phyloP scores from a whole-genome alignment of 2,113 vertebrate species.

The Colossoma macropomum region DNA sequence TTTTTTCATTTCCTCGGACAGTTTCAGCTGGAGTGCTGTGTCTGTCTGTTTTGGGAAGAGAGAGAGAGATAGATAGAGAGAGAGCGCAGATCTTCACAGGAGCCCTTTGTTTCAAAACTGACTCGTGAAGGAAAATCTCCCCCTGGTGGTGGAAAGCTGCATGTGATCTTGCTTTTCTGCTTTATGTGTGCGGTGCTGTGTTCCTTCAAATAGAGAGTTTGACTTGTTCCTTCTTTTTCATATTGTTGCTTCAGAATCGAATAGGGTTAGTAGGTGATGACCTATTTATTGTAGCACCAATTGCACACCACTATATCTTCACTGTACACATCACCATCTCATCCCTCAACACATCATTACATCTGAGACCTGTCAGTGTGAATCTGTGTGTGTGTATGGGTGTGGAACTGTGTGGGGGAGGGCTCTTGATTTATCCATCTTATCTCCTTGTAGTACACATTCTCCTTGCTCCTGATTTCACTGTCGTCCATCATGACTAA shows the following conservation, averaged over 20 bases:
- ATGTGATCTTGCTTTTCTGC: slow-evolving; percentile 12
- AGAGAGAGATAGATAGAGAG: slow-evolving; percentile 1
- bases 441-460: slow-evolving; percentile 36
- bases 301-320: slow-evolving; percentile 26
- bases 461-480: slow-evolving; percentile 27
- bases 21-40: neutral
- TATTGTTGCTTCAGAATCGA: slow-evolving; percentile 56
- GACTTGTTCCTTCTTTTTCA: neutral
- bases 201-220: neutral
- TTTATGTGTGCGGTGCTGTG: neutral
- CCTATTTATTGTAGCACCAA: slow-evolving; percentile 56
- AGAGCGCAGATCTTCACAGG: slow-evolving; percentile 32
- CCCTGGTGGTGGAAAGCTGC: slow-evolving; percentile 39
- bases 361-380: neutral
- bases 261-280: slow-evolving; percentile 48
- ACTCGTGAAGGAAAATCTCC: slow-evolving; percentile 42
- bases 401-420: neutral
- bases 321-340: neutral
- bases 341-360: neutral
- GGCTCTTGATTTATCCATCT: neutral
- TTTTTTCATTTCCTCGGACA: slow-evolving; percentile 46
- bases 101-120: slow-evolving; percentile 39
- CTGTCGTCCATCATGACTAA: slow-evolving; percentile 22
- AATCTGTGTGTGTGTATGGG: slow-evolving; percentile 2
- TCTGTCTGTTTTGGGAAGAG: neutral